Base-by-base conservation (phyloP, 1,140 invertebrate species). In the Philaenus spumarius region DNA sequence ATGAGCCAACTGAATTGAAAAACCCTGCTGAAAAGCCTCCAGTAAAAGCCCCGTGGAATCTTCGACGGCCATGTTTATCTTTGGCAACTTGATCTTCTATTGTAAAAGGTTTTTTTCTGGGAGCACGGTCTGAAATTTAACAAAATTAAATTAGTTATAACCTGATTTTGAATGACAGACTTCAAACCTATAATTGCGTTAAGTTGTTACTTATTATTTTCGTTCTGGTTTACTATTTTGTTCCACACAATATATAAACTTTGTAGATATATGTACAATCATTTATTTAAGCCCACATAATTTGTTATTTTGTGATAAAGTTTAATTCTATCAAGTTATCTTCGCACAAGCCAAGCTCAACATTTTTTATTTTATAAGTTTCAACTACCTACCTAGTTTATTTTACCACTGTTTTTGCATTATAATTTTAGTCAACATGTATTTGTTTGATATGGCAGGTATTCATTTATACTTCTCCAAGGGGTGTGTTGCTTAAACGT, bases 21-120 rank as follows among this genome's bases (percentile, higher is more conserved):
- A 93, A 97, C 1, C 97, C 97, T 24, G 97, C 97, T 42, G 94
- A 96, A 70, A 99, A 99, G 2, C 97, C 97, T 1, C 97, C 97
- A 5, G 96, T 99, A 71, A 99, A 99, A 0, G 97, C 97, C 35
- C 97, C 97, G 77, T 99, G 97, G 74, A 99, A 99, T 65, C 97
- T 74, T 23, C 93, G 77, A 64, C 91, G 78, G 1, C 95, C 96
- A 73, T 93, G 83, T 47, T 86, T 86, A 75, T 98, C 97, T 48
- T 83, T 86, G 0, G 89, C 95, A 66, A 89, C 84, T 73, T 97
- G 91, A 67, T 98, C 93, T 73, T 93, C 86, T 46, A 95, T 75
- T n/a, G 80, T 75, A 22, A 86, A 79, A 11, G 91, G 87, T 64
- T 88, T 90, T 68, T 93, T 95, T 42, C 82, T 77, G 2, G 88